These are phyloP conservation scores for Oenanthe oenanthe DNA, from an alignment of 2,113 vertebrate genomes.

Conservation along the genomic window DNA sequence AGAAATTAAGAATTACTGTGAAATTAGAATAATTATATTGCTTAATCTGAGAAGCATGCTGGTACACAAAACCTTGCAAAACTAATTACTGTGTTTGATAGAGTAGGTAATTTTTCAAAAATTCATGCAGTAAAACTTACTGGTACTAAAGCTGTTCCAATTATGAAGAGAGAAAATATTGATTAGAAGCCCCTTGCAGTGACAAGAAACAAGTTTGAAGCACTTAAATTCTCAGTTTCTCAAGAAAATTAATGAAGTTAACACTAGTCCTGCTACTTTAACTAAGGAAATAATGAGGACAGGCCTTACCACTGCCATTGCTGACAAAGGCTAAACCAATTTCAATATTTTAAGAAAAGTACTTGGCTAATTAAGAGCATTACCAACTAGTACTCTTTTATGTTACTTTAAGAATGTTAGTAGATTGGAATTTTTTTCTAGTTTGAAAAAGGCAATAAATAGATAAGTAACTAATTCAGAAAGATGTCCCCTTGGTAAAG, in stretches of 20 bases:
- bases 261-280: background rate
- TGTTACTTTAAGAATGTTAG: background rate
- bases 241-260: background rate
- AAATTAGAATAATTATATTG: background rate
- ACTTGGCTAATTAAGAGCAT: background rate
- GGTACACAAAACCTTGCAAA: background rate
- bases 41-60: background rate
- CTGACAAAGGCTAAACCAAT: background rate
- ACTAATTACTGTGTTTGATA: background rate
- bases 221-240: background rate
- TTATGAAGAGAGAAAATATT: background rate
- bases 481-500: background rate
- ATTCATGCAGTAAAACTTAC: background rate
- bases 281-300: background rate
- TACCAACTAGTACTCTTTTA: background rate
- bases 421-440: background rate
- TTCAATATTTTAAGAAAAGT: background rate
- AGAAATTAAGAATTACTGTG: background rate
- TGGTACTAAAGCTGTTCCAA: background rate
- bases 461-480: background rate
- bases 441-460: background rate
- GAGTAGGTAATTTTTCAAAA: background rate
- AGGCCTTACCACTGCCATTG: background rate
- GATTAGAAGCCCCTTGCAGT: background rate
- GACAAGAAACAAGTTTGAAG: background rate